A percentile compares a stretch with the other conserved stretches of the same genome.
Evolutionary conservation across 2,888 invertebrate genomes (phyloP).

Genomic region (Amiota communis): DNA sequence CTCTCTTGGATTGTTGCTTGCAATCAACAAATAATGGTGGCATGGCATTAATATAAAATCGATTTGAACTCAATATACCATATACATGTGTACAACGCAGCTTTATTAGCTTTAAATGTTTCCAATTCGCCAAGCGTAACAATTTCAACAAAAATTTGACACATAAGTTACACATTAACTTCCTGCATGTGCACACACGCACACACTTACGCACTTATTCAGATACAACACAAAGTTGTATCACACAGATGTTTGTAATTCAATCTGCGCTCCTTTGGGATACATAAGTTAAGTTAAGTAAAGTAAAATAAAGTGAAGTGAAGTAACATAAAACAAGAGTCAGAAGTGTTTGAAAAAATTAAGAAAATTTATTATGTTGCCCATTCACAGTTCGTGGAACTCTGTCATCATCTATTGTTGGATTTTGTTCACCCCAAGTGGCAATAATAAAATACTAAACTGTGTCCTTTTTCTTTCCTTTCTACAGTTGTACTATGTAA

Average conservation of each 20-base stretch:
- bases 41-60: no score
- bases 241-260: conserved; percentile 35
- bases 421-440: conserved; percentile 16
- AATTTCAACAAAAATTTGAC: conserved; percentile 21
- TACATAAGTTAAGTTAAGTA: neutral
- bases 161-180: conserved; percentile 31
- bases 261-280: conserved; percentile 25
- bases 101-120: conserved; percentile 12
- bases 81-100: no score
- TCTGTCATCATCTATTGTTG: neutral
- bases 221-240: neutral
- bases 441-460: neutral
- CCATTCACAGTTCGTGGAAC: neutral
- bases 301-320: neutral
- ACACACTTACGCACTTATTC: conserved; percentile 27
- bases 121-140: conserved; percentile 12
- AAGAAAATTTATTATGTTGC: conserved; percentile 12
- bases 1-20: no score
- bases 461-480: no score
- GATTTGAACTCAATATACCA: no score
- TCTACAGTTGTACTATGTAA: neutral
- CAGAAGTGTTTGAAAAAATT: conserved; percentile 10
- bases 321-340: conserved; percentile 4
- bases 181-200: conserved; percentile 19
- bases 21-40: no score